phyloP scores from a whole-genome alignment of 2,113 vertebrate species.

The Amblyornis subalaris region DNA sequence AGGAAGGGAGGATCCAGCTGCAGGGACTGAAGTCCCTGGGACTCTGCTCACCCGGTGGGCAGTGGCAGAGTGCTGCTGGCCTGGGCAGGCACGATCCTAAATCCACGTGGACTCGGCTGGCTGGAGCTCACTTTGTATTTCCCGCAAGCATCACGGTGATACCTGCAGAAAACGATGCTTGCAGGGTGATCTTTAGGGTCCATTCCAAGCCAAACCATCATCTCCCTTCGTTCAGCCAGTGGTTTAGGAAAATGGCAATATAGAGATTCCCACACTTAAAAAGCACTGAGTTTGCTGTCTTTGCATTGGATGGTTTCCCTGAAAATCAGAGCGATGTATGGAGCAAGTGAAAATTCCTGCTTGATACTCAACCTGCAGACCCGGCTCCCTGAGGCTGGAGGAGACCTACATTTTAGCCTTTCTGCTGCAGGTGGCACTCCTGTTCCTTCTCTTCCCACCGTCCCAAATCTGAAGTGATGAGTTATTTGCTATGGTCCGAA shows the following conservation, averaged over 20 bases:
- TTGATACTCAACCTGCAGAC: not conserved
- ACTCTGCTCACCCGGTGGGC: not conserved
- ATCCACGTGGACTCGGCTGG: not conserved
- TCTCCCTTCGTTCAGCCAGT: not conserved
- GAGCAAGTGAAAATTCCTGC: not conserved
- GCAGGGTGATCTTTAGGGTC: not conserved
- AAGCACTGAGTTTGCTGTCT: not conserved
- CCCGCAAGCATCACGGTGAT: not conserved
- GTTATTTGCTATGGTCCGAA: constrained; percentile 54
- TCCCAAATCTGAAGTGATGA: constrained; percentile 18
- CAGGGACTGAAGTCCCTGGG: not conserved
- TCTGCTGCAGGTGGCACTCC: constrained; percentile 55
- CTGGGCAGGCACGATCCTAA: not conserved
- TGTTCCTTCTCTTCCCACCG: not conserved
- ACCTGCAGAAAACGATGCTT: not conserved
- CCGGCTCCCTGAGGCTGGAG: not conserved
- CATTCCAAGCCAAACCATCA: not conserved
- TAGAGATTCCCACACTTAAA: accelerated
- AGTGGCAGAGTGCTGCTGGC: not conserved
- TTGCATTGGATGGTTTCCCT: not conserved
- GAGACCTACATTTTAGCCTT: not conserved
- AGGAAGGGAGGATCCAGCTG: not conserved
- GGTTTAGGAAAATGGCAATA: not conserved
- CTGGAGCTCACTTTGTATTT: not conserved
- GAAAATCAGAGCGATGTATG: not conserved